phyloP scores from a whole-genome alignment of 2,113 vertebrate species.

The Lethenteron reissneri region DNA sequence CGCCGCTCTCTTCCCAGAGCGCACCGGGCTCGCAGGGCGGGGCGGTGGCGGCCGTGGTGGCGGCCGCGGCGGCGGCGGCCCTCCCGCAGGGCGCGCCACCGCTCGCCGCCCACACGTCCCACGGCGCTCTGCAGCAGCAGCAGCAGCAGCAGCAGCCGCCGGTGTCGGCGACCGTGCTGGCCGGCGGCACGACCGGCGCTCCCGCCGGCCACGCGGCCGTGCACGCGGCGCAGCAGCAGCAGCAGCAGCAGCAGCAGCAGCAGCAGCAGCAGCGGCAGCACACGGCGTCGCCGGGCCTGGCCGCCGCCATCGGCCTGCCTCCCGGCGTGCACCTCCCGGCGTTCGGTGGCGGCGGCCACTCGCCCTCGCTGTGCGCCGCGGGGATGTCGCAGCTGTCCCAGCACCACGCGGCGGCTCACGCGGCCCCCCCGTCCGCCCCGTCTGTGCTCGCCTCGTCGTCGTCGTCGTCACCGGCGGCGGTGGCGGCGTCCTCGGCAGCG shows the following conservation, averaged over 20 bases:
- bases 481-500: background rate
- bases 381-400: background rate
- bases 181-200: too few species aligned
- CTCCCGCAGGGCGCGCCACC: background rate
- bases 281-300: too few species aligned
- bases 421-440: background rate
- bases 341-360: background rate
- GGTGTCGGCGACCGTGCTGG: background rate
- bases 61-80: background rate
- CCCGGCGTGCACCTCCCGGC: too few species aligned
- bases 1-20: background rate
- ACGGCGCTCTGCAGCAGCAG: background rate
- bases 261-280: too few species aligned
- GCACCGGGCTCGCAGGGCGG: background rate
- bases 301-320: too few species aligned
- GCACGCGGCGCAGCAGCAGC: too few species aligned
- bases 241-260: too few species aligned
- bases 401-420: background rate
- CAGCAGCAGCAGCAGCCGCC: background rate
- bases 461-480: background rate
- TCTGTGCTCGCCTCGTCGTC: background rate
- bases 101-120: background rate
- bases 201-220: too few species aligned
- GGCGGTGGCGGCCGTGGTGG: background rate
- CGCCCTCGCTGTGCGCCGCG: background rate